A percentile compares a stretch with the other conserved stretches of the same genome.
Evolutionary conservation across 2,888 invertebrate species (phyloP).

Genomic region (Calliopum simillimum): DNA sequence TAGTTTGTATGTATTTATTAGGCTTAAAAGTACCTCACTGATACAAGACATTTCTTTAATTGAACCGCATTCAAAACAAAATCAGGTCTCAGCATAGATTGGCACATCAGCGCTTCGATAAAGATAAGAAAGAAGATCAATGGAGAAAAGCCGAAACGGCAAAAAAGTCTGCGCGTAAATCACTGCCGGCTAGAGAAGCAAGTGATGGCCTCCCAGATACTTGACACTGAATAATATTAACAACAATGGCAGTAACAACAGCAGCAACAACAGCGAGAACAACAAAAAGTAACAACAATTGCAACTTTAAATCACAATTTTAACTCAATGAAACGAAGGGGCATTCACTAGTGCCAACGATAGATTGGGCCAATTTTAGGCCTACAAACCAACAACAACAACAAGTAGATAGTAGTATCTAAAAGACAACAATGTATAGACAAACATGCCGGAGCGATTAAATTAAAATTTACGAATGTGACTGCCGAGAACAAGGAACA

Average conservation of each 20-base stretch:
- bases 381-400: slow-evolving; percentile 11
- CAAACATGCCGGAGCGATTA: slow-evolving; percentile 36
- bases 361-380: slow-evolving; percentile 4
- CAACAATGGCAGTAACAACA: slow-evolving; percentile 3
- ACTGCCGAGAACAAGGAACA: slow-evolving; percentile 4
- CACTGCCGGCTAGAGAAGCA: slow-evolving; percentile 6
- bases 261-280: neutral
- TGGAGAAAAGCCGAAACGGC: slow-evolving; percentile 29
- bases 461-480: slow-evolving; percentile 44
- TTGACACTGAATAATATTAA: slow-evolving; percentile 21
- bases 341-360: neutral
- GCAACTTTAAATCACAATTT: slow-evolving; percentile 42
- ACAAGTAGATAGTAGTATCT: no score
- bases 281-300: slow-evolving; percentile 23
- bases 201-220: slow-evolving; percentile 19
- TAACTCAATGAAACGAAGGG: slow-evolving; percentile 18
- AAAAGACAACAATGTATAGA: neutral
- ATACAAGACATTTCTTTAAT: neutral
- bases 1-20: no score
- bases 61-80: neutral
- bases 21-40: no score
- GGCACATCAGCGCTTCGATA: slow-evolving; percentile 10
- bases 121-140: slow-evolving; percentile 34
- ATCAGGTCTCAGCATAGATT: slow-evolving; percentile 7
- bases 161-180: slow-evolving; percentile 11